Base-by-base conservation (phyloP, 30 jellyfish, hydroid and myxozoan species). In the Aurelia coerulea region DNA sequence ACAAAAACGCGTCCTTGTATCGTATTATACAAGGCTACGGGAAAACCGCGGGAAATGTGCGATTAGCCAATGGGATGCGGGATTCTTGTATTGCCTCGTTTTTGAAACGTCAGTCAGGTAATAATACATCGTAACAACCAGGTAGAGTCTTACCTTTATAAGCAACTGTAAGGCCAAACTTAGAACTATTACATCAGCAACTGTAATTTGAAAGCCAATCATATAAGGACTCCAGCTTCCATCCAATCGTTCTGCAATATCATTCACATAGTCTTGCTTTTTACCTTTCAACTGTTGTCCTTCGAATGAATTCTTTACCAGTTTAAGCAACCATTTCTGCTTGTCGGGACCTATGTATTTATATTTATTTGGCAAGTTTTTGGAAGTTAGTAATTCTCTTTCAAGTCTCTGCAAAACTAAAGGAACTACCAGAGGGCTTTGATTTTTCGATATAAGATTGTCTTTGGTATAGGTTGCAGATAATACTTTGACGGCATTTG, bases 151-250 rank as follows among this genome's bases (percentile, higher is more conserved):
- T 59, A 92, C 98, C 90, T 65, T 42, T 4, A 23, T 63, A 50
- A 92, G 59, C 53, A 87, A 56, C 78, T 80, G 90, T 33, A 62
- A 79, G 6, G 74, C 78, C 79, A 72, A 49, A 63, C 80, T 62
- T 3, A 82, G 80, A 14, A 79, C 46, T 23, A 92, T 79, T 71
- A 92, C 11, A 46, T 92, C 98, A 12, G 94, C 91, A 7, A 92
- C 51, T 62, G 98, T 92, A n/a, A 92, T 31, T 35, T 73, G 87
- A 67, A 86, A 78, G n/a, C 95, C 98, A 92, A 42, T 84, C 34
- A 92, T 82, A 66, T 69, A 92, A 11, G 98, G 98, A 62, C 92
- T 79, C 92, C 92, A 68, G 58, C 65, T 62, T 13, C 56, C 63
- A 62, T 67, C 79, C 68, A 49, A n/a, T 39, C 62, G 77, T 32